These are phyloP conservation scores for Andrena camellia DNA, from an alignment of 2,888 invertebrate species.

Conservation along the genomic window DNA sequence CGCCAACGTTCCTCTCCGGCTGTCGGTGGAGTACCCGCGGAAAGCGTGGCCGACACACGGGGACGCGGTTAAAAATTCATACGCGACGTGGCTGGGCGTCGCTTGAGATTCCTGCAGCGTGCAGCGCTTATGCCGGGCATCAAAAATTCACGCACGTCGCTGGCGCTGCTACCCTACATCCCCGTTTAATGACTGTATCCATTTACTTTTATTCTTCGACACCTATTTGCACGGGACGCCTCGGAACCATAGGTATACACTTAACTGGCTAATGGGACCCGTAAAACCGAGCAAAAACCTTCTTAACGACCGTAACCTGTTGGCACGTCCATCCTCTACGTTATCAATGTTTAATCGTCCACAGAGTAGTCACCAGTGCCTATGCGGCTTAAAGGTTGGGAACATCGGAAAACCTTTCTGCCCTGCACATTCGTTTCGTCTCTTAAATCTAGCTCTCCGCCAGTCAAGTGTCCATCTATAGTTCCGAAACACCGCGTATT, in stretches of 20 bases:
- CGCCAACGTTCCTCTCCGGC: not conserved
- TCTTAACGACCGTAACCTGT: no score
- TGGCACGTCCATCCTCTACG: no score
- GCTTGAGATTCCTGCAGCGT: conserved; percentile 48
- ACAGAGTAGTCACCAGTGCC: no score
- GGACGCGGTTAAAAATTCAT: conserved; percentile 40
- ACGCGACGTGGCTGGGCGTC: conserved; percentile 9
- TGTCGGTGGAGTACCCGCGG: not conserved
- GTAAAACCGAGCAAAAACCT: not conserved
- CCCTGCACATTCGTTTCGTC: no score
- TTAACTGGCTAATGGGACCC: not conserved
- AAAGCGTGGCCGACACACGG: not conserved
- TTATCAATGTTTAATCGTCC: no score
- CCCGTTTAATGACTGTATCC: conserved; percentile 39
- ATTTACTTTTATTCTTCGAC: conserved; percentile 23
- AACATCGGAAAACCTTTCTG: no score
- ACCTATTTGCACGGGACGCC: conserved; percentile 2
- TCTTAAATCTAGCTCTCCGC: not conserved
- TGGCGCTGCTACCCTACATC: conserved; percentile 55
- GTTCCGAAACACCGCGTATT: not conserved
- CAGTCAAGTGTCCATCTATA: not conserved
- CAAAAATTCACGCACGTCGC: conserved; percentile 56
- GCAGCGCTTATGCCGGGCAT: conserved; percentile 48
- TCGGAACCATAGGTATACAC: not conserved
- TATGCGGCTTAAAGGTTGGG: no score